phyloP scores from a whole-genome alignment of 2,888 invertebrate species.

The Sarcophaga subvicina region DNA sequence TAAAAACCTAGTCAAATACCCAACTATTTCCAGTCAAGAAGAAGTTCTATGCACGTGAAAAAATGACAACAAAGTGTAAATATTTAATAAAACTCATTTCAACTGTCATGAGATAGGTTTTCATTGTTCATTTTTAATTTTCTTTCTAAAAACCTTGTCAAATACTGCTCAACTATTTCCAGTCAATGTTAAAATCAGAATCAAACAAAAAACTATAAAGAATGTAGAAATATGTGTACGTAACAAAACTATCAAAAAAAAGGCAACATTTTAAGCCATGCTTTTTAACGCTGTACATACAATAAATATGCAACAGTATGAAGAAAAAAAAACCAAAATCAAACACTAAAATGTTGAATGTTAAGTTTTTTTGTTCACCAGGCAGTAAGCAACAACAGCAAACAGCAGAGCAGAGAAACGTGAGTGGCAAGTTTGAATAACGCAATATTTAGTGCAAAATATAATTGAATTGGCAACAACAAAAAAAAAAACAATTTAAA shows the following conservation, averaged over 20 bases:
- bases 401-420: slow-evolving; percentile 1
- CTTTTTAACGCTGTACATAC: neutral
- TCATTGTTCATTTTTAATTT: neutral
- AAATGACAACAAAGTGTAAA: no score
- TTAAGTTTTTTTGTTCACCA: neutral
- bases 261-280: no score
- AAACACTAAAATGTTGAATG: slow-evolving; percentile 14
- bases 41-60: no score
- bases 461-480: no score
- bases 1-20: no score
- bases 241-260: no score
- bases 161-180: neutral
- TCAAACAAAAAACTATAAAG: neutral
- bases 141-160: slow-evolving; percentile 45
- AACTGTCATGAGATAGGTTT: no score
- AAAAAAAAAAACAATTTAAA: no score
- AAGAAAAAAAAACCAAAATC: neutral
- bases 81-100: no score
- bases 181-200: slow-evolving; percentile 42
- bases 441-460: neutral
- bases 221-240: no score
- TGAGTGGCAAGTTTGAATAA: slow-evolving; percentile 25
- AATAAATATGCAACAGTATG: slow-evolving; percentile 6
- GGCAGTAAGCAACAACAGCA: no score
- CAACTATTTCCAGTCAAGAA: no score